Conservation (phyloP, 92 coral and sea anemone species). For the Bergia puertoricense region DNA sequence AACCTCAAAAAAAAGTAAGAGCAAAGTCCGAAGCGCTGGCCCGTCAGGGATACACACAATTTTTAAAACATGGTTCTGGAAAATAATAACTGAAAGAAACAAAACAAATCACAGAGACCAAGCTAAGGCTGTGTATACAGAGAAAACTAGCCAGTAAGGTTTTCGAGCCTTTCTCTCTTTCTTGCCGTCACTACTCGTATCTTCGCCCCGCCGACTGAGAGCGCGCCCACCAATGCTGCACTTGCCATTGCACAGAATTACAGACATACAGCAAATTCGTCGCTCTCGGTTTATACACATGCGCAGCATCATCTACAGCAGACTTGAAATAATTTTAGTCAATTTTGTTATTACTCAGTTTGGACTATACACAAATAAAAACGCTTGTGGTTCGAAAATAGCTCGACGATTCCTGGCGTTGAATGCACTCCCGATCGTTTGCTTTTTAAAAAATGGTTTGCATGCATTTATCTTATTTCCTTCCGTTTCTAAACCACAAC, state of each 20-base stretch:
- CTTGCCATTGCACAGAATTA: background rate
- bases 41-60: background rate
- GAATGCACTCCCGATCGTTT: no score
- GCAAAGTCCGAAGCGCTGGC: background rate
- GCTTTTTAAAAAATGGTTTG: no score
- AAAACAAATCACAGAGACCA: no score
- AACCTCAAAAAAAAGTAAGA: no score
- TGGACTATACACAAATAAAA: no score
- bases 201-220: background rate
- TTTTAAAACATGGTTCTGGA: background rate
- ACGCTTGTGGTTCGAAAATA: no score
- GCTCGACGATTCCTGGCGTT: no score
- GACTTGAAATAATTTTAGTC: background rate
- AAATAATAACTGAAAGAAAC: no score
- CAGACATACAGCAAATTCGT: background rate
- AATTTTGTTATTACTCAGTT: no score
- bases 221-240: background rate
- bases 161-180: background rate
- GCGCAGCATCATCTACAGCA: background rate
- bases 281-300: background rate
- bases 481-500: no score
- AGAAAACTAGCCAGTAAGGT: background rate
- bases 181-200: background rate
- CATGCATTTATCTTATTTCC: no score
- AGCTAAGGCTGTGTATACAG: background rate